Evolutionary conservation across 30 jellyfish, hydroid and myxozoan species (phyloP), one percentile per base, ranked within the genome.

Genomic region (Nemopilema nomurai): DNA sequence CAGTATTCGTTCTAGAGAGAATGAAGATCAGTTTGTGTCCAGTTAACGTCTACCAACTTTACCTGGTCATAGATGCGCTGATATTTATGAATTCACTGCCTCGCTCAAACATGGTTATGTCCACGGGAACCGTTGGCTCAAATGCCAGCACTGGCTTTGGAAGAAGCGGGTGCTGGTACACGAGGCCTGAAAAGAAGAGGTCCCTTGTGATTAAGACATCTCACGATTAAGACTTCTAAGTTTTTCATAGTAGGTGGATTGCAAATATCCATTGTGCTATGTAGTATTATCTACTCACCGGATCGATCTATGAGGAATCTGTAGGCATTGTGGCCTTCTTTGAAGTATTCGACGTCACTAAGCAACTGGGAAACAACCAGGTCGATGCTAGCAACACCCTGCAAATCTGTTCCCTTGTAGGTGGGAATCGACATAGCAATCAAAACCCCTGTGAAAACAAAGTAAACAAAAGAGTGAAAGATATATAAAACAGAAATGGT

Each of bases 291-390:
- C 57, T 19, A 57, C 33, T 16, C 33, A 62, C 87, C 87, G 1
- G 87, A 62, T 9, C 69, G 26, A 17, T 26, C 87, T 25, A 77
- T 77, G 4, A 77, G 87, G 23, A 77, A 77, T 77, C 87, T 62
- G 75, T 77, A 77, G 21, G 87, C 87, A 77, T 77, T 77, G n/a
- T 77, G 87, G 30, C 87, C 87, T 49, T 77, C 87, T 77, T 77
- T 77, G 78, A 77, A 77, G 69, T 77, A 77, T 28, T 68, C 69
- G 16, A 77, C 87, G 29, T 77, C 87, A 16, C 33, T 57, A 3
- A 77, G 87, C 53, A 77, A 29, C 65, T 77, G 68, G 23, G 87
- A 77, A 27, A 77, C 69, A 29, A 62, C 76, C 16, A 77, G 87
- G 62, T 77, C 87, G 1, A 77, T 77, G 64, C 87, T 62, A 0